Conservation (phyloP, 2,113 vertebrate genomes). For the Centropristis striata region DNA sequence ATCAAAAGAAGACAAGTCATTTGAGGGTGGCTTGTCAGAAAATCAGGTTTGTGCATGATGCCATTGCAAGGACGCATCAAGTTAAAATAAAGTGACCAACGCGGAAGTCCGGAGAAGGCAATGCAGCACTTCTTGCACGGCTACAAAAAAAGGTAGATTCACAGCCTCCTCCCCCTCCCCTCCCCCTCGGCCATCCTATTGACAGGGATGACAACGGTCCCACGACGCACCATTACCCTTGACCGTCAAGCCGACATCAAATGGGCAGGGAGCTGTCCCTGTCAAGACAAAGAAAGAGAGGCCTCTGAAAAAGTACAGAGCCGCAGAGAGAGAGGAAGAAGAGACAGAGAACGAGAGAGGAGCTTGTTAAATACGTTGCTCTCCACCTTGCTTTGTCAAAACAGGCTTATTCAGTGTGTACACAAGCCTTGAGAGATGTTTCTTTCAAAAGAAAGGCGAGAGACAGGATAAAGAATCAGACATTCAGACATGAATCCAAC, state of each 20-base stretch:
- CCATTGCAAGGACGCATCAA: conserved; percentile 90
- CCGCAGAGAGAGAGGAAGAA: conserved; percentile 60
- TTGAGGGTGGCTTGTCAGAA: conserved; percentile 85
- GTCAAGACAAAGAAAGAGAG: conserved; percentile 92
- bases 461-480: conserved; percentile 80
- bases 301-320: conserved; percentile 82
- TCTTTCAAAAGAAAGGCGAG: conserved; percentile 69
- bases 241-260: conserved; percentile 97
- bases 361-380: conserved; percentile 92
- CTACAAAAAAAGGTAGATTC: conserved; percentile 91
- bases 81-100: conserved; percentile 86
- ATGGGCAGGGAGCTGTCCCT: conserved; percentile 92
- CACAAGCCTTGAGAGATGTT: conserved; percentile 90
- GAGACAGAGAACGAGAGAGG: conserved; percentile 54
- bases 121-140: conserved; percentile 81
- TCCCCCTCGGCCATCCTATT: conserved; percentile 92
- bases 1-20: conserved; percentile 79
- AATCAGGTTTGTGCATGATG: conserved; percentile 85
- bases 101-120: conserved; percentile 45
- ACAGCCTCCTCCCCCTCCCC: conserved; percentile 44
- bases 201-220: conserved; percentile 99
- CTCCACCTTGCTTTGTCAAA: conserved; percentile 96
- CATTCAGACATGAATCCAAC: conserved; percentile 82
- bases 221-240: conserved; percentile 99
- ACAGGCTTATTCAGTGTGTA: conserved; percentile 90